phyloP scores from a whole-genome alignment of 2,113 vertebrate genomes.

The Myodes glareolus region DNA sequence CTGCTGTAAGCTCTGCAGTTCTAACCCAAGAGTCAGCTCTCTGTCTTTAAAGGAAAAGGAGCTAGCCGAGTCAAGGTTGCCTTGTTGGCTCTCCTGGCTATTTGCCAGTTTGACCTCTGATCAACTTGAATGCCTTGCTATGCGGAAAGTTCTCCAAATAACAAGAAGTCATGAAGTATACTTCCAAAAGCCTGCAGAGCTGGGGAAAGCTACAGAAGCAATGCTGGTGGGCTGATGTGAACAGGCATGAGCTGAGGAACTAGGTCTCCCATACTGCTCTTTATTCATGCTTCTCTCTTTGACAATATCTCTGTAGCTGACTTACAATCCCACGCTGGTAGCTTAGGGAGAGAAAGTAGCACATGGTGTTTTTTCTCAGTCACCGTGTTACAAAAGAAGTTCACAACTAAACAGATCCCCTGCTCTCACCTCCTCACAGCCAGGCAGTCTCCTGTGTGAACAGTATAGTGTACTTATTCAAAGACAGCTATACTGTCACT shows the following conservation, averaged over 20 bases:
- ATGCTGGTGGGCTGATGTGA: not conserved
- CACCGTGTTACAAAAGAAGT: not conserved
- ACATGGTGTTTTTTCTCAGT: not conserved
- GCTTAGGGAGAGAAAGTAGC: not conserved
- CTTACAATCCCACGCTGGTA: not conserved
- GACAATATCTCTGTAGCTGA: not conserved
- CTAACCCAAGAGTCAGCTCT: not conserved
- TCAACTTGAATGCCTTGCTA: not conserved
- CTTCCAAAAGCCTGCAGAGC: not conserved
- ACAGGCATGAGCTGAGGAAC: not conserved
- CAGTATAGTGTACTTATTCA: not conserved
- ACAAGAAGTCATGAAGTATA: not conserved
- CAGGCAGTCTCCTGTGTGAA: not conserved
- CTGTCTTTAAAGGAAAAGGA: not conserved
- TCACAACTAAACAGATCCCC: not conserved
- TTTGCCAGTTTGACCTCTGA: not conserved
- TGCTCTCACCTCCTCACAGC: not conserved
- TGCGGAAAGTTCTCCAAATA: not conserved
- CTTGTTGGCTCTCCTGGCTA: not conserved
- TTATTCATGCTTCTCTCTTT: not conserved
- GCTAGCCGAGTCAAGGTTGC: not conserved
- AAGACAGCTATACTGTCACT: not conserved
- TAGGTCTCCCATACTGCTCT: too few relatives aligned
- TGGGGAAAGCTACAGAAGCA: accelerated
- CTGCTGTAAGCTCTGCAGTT: not conserved